Percentiles rank a stretch among this genome's conserved stretches.
Conservation (phyloP, 2,888 invertebrate genomes). For the Drosophila hamatofila region DNA sequence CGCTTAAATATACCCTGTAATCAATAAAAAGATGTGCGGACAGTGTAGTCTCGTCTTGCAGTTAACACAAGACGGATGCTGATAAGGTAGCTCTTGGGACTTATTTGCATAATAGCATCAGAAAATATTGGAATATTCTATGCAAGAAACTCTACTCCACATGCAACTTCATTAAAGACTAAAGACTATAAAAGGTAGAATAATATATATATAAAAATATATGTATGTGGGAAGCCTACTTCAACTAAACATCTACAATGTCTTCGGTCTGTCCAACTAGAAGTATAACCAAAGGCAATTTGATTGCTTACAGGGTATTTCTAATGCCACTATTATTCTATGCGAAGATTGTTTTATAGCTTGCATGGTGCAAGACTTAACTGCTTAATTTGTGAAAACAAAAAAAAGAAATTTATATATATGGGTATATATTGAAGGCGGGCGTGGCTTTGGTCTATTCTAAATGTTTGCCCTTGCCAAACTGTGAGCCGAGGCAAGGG, state of each 20-base stretch:
- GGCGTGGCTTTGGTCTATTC: slow-evolving; percentile 50
- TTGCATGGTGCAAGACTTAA: slow-evolving; percentile 55
- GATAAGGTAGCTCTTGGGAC: neutral
- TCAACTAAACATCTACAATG: too few relatives aligned
- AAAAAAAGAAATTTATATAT: slow-evolving; percentile 10
- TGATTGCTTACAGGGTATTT: slow-evolving; percentile 12
- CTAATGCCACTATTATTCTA: neutral
- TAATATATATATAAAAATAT: too few relatives aligned
- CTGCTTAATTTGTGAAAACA: slow-evolving; percentile 70
- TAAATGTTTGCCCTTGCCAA: slow-evolving; percentile 38
- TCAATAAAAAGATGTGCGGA: neutral
- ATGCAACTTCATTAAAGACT: too few relatives aligned
- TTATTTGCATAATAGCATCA: too few relatives aligned
- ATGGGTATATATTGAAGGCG: slow-evolving; percentile 2
- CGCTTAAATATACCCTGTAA: slow-evolving; percentile 37
- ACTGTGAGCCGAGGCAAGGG: neutral
- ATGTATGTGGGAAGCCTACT: too few relatives aligned
- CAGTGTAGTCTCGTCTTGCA: neutral
- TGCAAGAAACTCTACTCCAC: too few relatives aligned
- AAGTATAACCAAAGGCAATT: too few relatives aligned
- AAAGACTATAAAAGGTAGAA: too few relatives aligned
- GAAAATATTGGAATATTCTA: too few relatives aligned
- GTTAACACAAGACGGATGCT: neutral
- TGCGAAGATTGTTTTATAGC: slow-evolving; percentile 15
- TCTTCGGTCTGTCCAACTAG: too few relatives aligned